These are phyloP conservation scores for Limnothrissa miodon DNA, from an alignment of 2,113 vertebrate species.

Conservation along the genomic window DNA sequence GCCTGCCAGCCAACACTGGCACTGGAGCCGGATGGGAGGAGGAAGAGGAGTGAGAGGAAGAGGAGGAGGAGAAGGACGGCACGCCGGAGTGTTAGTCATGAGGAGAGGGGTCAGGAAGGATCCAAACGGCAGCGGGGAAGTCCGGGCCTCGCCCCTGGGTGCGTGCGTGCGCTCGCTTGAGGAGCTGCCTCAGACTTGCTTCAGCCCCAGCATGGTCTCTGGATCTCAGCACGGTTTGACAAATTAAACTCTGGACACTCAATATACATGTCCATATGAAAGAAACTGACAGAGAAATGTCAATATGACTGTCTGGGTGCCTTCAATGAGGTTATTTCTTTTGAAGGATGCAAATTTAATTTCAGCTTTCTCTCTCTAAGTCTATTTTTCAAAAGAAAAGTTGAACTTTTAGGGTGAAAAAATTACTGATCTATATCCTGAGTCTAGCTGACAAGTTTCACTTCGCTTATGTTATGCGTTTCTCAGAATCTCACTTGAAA, in stretches of 20 bases:
- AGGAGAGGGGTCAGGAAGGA: constrained; percentile 52
- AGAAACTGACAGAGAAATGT: not conserved
- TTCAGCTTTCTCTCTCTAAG: no score
- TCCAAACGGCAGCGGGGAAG: constrained; percentile 56
- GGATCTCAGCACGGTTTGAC: not conserved
- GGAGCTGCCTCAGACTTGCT: not conserved
- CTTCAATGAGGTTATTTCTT: not conserved
- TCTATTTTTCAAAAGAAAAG: not conserved
- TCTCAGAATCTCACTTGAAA: no score
- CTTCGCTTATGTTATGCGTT: no score
- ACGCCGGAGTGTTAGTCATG: not conserved
- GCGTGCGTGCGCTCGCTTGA: not conserved
- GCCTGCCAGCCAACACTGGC: not conserved
- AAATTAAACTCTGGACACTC: not conserved
- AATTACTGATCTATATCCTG: no score
- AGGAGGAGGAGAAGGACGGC: not conserved
- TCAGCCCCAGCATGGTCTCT: not conserved
- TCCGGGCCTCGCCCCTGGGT: not conserved
- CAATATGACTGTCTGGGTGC: not conserved
- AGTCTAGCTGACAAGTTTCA: no score
- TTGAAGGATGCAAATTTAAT: not conserved
- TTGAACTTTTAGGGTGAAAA: not conserved
- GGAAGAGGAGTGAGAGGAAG: no score
- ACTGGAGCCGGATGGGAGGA: not conserved
- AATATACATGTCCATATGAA: not conserved